Base-by-base conservation (phyloP, 2,797 vertebrate species). In the Spea hammondii region DNA sequence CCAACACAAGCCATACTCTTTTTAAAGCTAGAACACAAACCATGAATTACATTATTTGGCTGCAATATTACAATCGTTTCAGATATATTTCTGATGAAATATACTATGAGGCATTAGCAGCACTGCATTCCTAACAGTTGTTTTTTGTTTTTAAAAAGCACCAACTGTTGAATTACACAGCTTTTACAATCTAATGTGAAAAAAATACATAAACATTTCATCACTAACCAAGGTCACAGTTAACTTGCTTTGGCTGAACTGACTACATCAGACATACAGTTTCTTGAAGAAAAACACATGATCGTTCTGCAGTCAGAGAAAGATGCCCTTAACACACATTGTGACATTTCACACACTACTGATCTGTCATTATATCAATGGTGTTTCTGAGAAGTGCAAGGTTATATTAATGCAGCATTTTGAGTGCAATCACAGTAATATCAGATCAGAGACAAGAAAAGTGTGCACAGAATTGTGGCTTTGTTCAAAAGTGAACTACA, bases 401-500 rank as follows among this genome's bases (percentile, higher is more conserved):
- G 49, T 84, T 32, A 49, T 57, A 78, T 72, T 0, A 78, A 79
- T 0, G 83, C 84, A 84, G 84, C 66, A 0, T 85, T 83, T 85
- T 0, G 9, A 75, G 85, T 65, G 65, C 68, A 0, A 65, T 77
- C 44, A 0, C 75, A 83, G 83, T 72, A 77, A 0, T 77, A 12
- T 79, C 74, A 47, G 66, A 78, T 82, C 57, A 62, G 71, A 77
- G 62, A 78, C 53, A 55, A 79, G 55, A 78, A 60, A 60, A 46
- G 75, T 74, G 70, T 70, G 82, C 74, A 65, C 74, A 73, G 55
- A 80, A 49, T 32, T 71, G 75, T 77, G 74, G 67, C 67, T 78
- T 45, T 59, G 66, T 77, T 84, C 74, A 82, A 86, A 84, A 80
- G 85, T 84, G 87, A 85, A 77, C 84, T 85, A 87, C 77, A 84